phyloP scores from a whole-genome alignment of 2,797 vertebrate genomes.

The Bufotes viridis region DNA sequence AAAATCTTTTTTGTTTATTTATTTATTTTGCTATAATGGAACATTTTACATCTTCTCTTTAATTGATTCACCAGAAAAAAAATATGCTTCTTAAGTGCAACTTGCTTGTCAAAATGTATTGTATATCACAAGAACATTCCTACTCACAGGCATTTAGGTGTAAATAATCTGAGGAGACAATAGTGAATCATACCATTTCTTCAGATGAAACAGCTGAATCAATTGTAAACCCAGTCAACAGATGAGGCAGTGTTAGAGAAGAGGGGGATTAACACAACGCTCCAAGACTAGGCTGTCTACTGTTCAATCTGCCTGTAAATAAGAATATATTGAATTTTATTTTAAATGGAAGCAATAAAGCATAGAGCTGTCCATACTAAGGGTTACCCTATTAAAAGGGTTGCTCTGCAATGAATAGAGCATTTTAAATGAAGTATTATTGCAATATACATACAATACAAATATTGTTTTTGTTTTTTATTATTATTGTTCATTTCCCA shows the following conservation, averaged over 20 bases:
- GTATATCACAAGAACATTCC: conserved; percentile 42
- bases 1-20: background rate
- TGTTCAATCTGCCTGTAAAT: background rate
- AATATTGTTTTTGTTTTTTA: too few relatives aligned
- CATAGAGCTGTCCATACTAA: too few relatives aligned
- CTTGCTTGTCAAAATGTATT: conserved; percentile 55
- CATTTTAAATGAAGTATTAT: too few relatives aligned
- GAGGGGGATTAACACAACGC: background rate
- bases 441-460: too few relatives aligned
- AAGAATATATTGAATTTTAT: background rate
- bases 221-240: conserved; percentile 16
- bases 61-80: conserved; percentile 12
- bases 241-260: background rate
- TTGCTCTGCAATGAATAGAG: too few relatives aligned
- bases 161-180: conserved; percentile 50
- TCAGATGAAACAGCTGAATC: conserved; percentile 34
- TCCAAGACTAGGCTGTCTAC: background rate
- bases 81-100: conserved; percentile 36
- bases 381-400: too few relatives aligned
- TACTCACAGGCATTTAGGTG: conserved; percentile 40
- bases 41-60: background rate
- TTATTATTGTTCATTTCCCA: too few relatives aligned
- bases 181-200: conserved; percentile 50
- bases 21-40: background rate
- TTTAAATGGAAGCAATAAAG: background rate